These are phyloP conservation scores for Antechinus flavipes DNA, from an alignment of 2,113 vertebrate genomes.

Conservation along the genomic window DNA sequence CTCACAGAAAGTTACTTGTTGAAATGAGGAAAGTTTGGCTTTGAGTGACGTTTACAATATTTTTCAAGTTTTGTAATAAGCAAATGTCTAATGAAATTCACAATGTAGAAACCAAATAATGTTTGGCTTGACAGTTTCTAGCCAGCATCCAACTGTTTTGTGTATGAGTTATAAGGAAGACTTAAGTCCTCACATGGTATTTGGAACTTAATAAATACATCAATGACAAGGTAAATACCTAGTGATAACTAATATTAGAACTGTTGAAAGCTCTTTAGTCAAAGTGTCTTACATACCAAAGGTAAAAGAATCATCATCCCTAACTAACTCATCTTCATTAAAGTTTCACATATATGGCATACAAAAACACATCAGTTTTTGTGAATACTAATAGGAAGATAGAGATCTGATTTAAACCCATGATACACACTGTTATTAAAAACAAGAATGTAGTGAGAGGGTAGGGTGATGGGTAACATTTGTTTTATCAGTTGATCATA, in stretches of 20 bases:
- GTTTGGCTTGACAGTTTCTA: too few species aligned
- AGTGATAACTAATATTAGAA: background rate
- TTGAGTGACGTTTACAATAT: conserved; percentile 58
- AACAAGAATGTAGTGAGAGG: background rate
- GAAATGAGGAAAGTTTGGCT: conserved; percentile 51
- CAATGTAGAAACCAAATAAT: conserved; percentile 25
- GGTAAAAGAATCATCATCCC: background rate
- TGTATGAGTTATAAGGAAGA: background rate
- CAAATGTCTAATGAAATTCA: conserved; percentile 62
- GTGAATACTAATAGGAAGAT: conserved; percentile 21
- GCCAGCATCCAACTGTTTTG: accelerated
- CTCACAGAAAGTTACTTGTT: conserved; percentile 30
- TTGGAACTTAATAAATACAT: background rate
- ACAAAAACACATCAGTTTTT: conserved; percentile 20
- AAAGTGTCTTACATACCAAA: background rate
- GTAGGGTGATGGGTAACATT: background rate
- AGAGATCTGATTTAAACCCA: background rate
- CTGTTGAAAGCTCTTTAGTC: background rate
- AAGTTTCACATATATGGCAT: background rate
- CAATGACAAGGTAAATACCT: background rate
- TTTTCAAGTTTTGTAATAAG: conserved; percentile 57
- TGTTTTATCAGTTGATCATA: background rate
- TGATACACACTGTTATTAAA: background rate
- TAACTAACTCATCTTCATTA: background rate
- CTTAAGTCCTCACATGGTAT: background rate